phyloP scores from a whole-genome alignment of 2,888 invertebrate species.

The Calameuta idolon region DNA sequence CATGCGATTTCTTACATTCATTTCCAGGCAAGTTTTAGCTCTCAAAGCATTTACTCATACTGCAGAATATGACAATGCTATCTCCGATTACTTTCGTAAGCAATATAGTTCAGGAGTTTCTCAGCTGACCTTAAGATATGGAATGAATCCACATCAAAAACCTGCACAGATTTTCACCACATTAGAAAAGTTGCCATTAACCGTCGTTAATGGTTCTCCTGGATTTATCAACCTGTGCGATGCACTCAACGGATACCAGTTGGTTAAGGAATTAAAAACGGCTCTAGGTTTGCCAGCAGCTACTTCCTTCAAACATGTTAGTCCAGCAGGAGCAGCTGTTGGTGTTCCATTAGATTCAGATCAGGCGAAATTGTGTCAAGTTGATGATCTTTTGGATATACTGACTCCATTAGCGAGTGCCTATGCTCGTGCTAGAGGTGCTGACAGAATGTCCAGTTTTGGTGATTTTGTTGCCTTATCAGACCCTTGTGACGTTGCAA shows the following conservation, averaged over 20 bases:
- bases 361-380: conserved; percentile 92
- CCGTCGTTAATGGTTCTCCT: conserved; percentile 92
- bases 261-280: conserved; percentile 87
- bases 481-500: conserved; percentile 88
- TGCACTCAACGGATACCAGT: conserved; percentile 96
- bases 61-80: conserved; percentile 92
- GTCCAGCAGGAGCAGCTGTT: conserved; percentile 97
- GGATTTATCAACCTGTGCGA: conserved; percentile 98
- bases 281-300: conserved; percentile 90
- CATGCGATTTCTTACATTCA: conserved; percentile 7
- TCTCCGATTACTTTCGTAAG: conserved; percentile 94
- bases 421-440: conserved; percentile 96
- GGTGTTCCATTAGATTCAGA: conserved; percentile 81
- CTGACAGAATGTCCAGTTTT: conserved; percentile 99
- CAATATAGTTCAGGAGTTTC: conserved; percentile 84
- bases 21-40: conserved; percentile 80
- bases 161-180: conserved; percentile 93
- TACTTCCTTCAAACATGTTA: conserved; percentile 97
- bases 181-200: conserved; percentile 82
- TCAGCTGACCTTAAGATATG: conserved; percentile 90
- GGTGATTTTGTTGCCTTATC: conserved; percentile 98
- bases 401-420: conserved; percentile 89
- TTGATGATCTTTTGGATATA: conserved; percentile 81
- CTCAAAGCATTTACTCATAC: conserved; percentile 97
- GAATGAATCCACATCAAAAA: conserved; percentile 98